Percentiles rank a stretch among this genome's conserved stretches.
These are phyloP conservation scores for Drepanosiphum platanoidis DNA, from an alignment of 2,888 invertebrate species.

Conservation along the genomic window DNA sequence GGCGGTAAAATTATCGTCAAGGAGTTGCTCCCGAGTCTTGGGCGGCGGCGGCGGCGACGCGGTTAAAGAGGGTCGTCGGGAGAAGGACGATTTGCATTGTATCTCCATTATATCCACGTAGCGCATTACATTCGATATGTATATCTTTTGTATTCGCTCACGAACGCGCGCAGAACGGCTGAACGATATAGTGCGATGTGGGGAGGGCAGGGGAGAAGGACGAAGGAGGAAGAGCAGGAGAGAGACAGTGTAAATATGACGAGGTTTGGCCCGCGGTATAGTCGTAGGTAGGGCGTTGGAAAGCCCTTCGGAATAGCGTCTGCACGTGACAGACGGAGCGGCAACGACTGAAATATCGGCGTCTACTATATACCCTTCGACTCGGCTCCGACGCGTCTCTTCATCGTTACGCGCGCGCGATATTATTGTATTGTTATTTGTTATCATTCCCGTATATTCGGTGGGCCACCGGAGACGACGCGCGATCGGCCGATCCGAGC, in stretches of 20 bases:
- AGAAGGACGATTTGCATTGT: slow-evolving; percentile 21
- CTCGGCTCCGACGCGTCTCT: neutral
- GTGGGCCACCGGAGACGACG: too few relatives aligned
- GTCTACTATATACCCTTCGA: slow-evolving; percentile 35
- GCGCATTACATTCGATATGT: slow-evolving; percentile 24
- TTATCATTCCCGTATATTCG: too few relatives aligned
- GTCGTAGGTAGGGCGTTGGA: neutral
- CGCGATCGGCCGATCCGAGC: too few relatives aligned
- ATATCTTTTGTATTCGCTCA: neutral
- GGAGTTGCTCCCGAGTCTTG: neutral
- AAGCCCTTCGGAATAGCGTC: slow-evolving; percentile 34
- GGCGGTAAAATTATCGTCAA: slow-evolving; percentile 24
- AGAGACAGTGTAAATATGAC: neutral
- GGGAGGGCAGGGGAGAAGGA: neutral
- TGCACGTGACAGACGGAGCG: slow-evolving; percentile 35
- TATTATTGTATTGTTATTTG: too few relatives aligned
- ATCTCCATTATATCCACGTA: neutral
- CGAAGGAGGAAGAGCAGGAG: too few relatives aligned
- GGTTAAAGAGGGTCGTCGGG: neutral
- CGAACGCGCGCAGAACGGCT: neutral
- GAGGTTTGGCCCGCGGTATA: neutral
- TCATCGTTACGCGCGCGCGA: too few relatives aligned
- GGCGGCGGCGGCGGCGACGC: neutral
- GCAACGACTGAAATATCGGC: slow-evolving; percentile 54
- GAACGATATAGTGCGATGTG: neutral